A percentile compares a stretch with the other conserved stretches of the same genome.
Evolutionary conservation across 2,888 invertebrate species (phyloP).

Genomic region (Ganaspis brasiliensis): DNA sequence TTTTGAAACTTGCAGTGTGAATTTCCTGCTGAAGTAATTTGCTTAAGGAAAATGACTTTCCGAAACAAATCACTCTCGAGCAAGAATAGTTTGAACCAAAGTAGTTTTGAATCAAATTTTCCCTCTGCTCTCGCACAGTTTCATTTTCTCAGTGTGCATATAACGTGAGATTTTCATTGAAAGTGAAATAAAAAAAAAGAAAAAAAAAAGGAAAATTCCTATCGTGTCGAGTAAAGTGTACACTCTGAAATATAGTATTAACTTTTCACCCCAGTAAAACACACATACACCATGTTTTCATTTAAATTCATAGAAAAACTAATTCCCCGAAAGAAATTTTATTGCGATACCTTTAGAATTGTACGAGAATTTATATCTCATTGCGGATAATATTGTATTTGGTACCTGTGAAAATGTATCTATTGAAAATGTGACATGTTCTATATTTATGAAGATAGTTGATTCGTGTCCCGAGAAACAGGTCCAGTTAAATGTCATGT

Average conservation of each 20-base stretch:
- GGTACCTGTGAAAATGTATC: slow-evolving; percentile 29
- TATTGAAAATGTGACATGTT: slow-evolving; percentile 3
- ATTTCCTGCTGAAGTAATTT: slow-evolving; percentile 2
- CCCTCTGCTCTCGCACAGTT: slow-evolving; percentile 1
- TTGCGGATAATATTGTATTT: slow-evolving; percentile 20
- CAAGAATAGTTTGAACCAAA: slow-evolving; percentile 14
- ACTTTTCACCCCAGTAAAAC: slow-evolving; percentile 11
- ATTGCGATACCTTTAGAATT: slow-evolving; percentile 1
- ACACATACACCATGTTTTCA: not conserved
- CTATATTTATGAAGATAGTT: slow-evolving; percentile 6
- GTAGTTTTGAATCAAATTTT: slow-evolving; percentile 1
- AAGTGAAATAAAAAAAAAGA: not conserved
- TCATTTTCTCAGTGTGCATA: slow-evolving; percentile 21
- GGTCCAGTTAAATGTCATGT: slow-evolving; percentile 14
- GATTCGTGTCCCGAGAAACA: not conserved
- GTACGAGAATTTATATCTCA: slow-evolving; percentile 1
- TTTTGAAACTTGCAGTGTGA: slow-evolving; percentile 14
- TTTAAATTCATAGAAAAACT: slow-evolving; percentile 9
- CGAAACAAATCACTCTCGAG: slow-evolving; percentile 15
- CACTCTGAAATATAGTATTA: slow-evolving; percentile 21
- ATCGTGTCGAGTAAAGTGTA: slow-evolving; percentile 28
- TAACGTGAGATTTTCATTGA: slow-evolving; percentile 19
- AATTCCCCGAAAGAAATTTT: not conserved
- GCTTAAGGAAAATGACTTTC: slow-evolving; percentile 6
- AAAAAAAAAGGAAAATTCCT: not conserved